phyloP scores from a whole-genome alignment of 2,113 vertebrate genomes.

The Tenebrosternarchus preto region DNA sequence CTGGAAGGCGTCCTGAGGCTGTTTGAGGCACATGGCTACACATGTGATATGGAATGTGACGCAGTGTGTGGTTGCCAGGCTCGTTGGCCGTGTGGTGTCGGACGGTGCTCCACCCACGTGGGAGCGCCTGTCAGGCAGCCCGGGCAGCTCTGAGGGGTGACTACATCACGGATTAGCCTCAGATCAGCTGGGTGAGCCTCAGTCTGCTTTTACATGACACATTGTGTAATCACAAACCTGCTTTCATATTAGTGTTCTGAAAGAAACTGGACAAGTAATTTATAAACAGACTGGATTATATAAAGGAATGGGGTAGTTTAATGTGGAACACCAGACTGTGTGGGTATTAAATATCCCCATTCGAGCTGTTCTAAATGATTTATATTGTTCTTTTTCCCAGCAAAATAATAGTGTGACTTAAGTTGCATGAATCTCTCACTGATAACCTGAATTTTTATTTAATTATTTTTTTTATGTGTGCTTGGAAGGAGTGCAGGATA shows the following conservation, averaged over 20 bases:
- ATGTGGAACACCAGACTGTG: conserved; percentile 19
- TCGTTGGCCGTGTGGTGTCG: conserved; percentile 27
- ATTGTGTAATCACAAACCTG: neutral
- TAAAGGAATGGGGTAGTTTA: neutral
- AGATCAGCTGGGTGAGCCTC: neutral
- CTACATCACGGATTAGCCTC: neutral
- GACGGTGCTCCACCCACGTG: too few relatives aligned
- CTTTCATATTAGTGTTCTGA: conserved; percentile 21
- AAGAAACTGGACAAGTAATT: conserved; percentile 21
- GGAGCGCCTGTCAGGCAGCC: neutral
- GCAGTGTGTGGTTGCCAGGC: conserved; percentile 19
- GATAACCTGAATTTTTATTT: neutral
- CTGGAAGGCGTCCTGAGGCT: conserved; percentile 43
- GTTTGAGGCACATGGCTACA: conserved; percentile 47
- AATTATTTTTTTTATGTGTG: neutral
- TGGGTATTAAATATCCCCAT: conserved; percentile 3
- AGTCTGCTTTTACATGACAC: conserved; percentile 8
- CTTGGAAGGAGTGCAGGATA: neutral
- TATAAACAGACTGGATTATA: neutral
- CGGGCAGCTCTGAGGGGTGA: conserved; percentile 20
- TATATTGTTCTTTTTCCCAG: too few relatives aligned
- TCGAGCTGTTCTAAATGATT: neutral
- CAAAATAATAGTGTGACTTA: neutral
- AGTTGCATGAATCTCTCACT: neutral
- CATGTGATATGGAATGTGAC: conserved; percentile 46